These are phyloP conservation scores for Malurus splendens DNA, from an alignment of 2,797 vertebrate genomes.

Conservation along the genomic window DNA sequence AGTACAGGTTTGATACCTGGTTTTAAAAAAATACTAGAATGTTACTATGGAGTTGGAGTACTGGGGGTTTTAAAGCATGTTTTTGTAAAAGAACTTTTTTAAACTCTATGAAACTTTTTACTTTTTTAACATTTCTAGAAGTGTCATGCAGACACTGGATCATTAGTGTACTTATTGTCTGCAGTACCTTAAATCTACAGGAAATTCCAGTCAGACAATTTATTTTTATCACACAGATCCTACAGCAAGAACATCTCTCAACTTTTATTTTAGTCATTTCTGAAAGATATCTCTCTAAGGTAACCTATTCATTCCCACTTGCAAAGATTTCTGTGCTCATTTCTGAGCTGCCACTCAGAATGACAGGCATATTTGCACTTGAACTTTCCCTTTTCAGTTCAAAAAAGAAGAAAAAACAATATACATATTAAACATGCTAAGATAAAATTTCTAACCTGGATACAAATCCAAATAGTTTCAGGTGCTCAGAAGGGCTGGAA, in stretches of 20 bases:
- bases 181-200: background rate
- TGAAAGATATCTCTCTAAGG: background rate
- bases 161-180: background rate
- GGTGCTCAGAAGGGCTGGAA: conserved; percentile 77
- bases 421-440: background rate
- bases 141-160: background rate
- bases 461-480: conserved; percentile 80
- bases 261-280: background rate
- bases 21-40: background rate
- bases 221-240: background rate
- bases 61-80: background rate
- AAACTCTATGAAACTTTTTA: background rate
- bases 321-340: background rate
- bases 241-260: background rate
- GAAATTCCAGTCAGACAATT: background rate
- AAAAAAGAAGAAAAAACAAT: background rate
- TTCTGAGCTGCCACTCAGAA: background rate
- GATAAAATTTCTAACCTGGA: conserved; percentile 79
- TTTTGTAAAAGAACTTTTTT: background rate
- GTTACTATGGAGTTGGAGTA: background rate
- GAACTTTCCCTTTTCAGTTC: background rate
- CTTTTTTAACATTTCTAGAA: background rate
- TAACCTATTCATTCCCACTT: background rate
- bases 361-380: background rate
- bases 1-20: background rate